phyloP scores from a whole-genome alignment of 2,797 vertebrate genomes.

The Bovichtus diacanthus region DNA sequence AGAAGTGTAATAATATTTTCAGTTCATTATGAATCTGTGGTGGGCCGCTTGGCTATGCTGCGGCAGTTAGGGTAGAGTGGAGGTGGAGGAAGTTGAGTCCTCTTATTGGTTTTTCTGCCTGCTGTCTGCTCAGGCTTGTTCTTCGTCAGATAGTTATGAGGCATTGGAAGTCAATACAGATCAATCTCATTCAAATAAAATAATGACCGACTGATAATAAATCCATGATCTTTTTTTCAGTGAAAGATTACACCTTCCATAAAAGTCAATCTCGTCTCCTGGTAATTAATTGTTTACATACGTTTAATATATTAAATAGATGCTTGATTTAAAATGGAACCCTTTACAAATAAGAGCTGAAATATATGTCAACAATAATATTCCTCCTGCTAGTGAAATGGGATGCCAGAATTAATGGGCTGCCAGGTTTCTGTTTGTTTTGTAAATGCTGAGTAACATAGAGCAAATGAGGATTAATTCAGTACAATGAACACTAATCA shows the following conservation, averaged over 20 bases:
- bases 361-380: conserved; percentile 10
- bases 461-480: conserved; percentile 39
- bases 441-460: conserved; percentile 30
- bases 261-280: neutral
- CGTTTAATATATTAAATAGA: conserved; percentile 10
- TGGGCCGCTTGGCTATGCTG: too few relatives aligned
- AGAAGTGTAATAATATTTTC: too few relatives aligned
- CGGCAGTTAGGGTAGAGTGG: too few relatives aligned
- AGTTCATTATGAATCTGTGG: too few relatives aligned
- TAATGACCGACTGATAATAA: neutral
- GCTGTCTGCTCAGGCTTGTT: neutral
- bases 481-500: conserved; percentile 29
- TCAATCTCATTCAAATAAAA: conserved; percentile 4
- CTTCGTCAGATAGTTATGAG: neutral
- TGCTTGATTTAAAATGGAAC: conserved; percentile 21
- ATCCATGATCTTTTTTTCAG: neutral
- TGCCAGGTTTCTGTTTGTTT: conserved; percentile 36
- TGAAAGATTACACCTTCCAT: neutral
- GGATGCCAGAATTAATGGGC: conserved; percentile 26
- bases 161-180: neutral
- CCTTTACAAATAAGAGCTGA: conserved; percentile 1
- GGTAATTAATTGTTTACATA: conserved; percentile 17
- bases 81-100: neutral
- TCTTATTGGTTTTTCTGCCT: neutral
- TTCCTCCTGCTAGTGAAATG: neutral